Base-by-base conservation (phyloP, 2,888 invertebrate species). In the Prosapia bicincta region DNA sequence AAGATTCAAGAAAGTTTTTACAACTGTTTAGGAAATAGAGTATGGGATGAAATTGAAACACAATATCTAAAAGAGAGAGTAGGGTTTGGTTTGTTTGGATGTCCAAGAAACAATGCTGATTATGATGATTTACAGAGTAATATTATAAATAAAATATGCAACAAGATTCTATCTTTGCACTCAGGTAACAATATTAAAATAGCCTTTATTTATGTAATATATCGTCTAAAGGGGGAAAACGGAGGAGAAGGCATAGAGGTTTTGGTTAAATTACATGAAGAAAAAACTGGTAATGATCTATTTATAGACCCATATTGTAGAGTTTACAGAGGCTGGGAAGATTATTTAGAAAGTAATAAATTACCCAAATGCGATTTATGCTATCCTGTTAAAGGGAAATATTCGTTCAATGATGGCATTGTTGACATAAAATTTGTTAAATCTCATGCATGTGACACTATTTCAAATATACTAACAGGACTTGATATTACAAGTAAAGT, bases 311-410 rank as follows among this genome's bases (percentile, higher is more conserved):
- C 72, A 9, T 69, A 38, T 24, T 72, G 72, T 15, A 71, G 76
- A 20, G 68, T 43, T 15, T 76, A 76, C 72, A 69, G 69, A n/a
- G 65, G 38, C 69, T 76, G 72, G 72, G 30, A 72, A 7, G 76
- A 72, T 26, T 76, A 65, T 66, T 66, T 76, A 30, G 54, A 69
- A 28, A 76, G 72, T 38, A 76, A 76, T 69, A 72, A 76, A 69
- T 72, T 76, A 25, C 76, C 76, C 0, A 71, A 68, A 72, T 76
- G 76, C 38, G 70, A 69, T 28, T 66, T 76, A 65, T 76, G 76
- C 54, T 76, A 69, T 26, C 76, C 76, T 0, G n/a, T 66, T 10
- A 26, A 72, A 30, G 76, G 76, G 24, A 38, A 72, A n/a, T 76
- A 76, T 30, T 32, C 68, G 1, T 72, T 38, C 15, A 43, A 23